Evolutionary conservation across 2,113 vertebrate genomes (phyloP).

Genomic region (Solea senegalensis): DNA sequence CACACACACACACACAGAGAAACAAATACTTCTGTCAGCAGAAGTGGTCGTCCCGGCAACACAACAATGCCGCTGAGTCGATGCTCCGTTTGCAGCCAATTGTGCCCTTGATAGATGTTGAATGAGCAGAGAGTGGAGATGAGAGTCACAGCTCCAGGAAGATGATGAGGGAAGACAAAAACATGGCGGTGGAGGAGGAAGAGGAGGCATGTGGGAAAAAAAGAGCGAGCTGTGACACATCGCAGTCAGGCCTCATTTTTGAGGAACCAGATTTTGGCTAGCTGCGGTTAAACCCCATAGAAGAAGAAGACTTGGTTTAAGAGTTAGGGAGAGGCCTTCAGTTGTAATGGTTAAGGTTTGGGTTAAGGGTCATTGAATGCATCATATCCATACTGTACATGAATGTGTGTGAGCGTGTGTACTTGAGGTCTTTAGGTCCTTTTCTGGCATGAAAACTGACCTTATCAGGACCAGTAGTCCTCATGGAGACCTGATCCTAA

Average conservation of each 20-base stretch:
- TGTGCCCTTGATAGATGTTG: constrained; percentile 8
- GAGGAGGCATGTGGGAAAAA: not conserved
- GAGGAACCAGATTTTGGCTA: not conserved
- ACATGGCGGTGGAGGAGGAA: not conserved
- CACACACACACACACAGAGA: constrained; percentile 1
- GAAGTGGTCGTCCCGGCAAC: constrained; percentile 59
- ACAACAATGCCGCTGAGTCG: constrained; percentile 37
- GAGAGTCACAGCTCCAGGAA: constrained; percentile 29
- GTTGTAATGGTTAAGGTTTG: no score
- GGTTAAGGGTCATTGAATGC: no score
- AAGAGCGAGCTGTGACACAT: constrained; percentile 34
- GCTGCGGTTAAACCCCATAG: no score
- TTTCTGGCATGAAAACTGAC: no score
- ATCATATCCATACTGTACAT: no score
- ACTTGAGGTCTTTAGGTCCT: no score
- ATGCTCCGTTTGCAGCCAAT: constrained; percentile 33
- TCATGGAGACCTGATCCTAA: no score
- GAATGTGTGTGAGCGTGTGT: no score
- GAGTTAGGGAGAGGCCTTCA: no score
- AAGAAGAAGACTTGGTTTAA: no score
- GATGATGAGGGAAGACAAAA: constrained; percentile 10
- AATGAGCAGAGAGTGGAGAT: constrained; percentile 17
- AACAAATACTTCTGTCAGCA: constrained; percentile 44
- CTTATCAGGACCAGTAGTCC: no score
- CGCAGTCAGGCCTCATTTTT: constrained; percentile 45